Percentiles rank a stretch among this genome's conserved stretches.
Evolutionary conservation across 2,797 vertebrate species (phyloP).

Genomic region (Pantherophis alleghaniensis): DNA sequence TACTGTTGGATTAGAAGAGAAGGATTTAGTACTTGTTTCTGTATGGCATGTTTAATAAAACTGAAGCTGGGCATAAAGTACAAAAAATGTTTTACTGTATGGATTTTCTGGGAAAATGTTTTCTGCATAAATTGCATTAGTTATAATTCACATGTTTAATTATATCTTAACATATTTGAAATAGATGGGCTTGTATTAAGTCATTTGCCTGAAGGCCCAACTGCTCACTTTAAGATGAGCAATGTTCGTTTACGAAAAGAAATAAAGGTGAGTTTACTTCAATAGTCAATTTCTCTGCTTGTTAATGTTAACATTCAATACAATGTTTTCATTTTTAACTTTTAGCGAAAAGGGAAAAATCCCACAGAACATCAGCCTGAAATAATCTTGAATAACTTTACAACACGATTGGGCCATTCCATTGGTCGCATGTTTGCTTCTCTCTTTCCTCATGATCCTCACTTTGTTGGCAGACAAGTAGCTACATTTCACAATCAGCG

Average conservation of each 20-base stretch:
- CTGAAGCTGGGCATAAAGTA: background rate
- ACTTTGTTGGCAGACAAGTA: constrained; percentile 93
- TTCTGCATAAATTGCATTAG: background rate
- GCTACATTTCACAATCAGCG: constrained; percentile 98
- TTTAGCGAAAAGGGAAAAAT: constrained; percentile 87
- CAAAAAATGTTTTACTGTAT: background rate
- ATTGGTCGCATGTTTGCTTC: constrained; percentile 91
- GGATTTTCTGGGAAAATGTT: background rate
- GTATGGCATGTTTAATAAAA: background rate
- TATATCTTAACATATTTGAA: constrained; percentile 62
- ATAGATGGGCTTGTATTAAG: constrained; percentile 94
- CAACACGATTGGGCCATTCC: constrained; percentile 91
- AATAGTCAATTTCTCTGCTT: background rate
- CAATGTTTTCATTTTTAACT: background rate
- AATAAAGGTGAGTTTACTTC: constrained; percentile 80
- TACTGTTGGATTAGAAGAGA: background rate
- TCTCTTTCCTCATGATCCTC: constrained; percentile 93
- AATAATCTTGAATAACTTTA: constrained; percentile 96
- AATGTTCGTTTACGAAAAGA: constrained; percentile 93
- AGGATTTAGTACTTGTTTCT: background rate
- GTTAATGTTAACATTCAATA: background rate
- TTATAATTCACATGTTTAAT: background rate
- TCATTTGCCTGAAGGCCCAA: constrained; percentile 94
- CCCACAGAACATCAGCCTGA: constrained; percentile 91
- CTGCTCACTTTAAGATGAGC: constrained; percentile 96